Conservation (phyloP, 2,888 invertebrate genomes). For the Drosophila macrospina region DNA sequence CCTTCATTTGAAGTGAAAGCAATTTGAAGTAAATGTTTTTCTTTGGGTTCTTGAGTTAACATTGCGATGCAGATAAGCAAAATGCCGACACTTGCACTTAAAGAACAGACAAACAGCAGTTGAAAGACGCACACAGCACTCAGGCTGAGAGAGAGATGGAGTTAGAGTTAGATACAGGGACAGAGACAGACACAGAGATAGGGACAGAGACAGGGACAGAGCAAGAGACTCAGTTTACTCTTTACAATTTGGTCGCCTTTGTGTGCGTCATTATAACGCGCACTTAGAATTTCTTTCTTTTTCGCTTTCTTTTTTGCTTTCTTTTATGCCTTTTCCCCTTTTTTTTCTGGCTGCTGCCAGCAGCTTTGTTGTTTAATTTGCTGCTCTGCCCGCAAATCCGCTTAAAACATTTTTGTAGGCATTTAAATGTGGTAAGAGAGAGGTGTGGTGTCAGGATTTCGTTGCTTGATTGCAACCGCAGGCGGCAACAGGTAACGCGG, state of each 20-base stretch:
- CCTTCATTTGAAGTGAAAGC: slow-evolving; percentile 7
- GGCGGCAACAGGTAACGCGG: slow-evolving; percentile 63
- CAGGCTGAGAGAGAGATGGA: neutral
- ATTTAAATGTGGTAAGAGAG: slow-evolving; percentile 16
- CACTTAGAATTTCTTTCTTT: slow-evolving; percentile 29
- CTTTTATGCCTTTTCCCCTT: slow-evolving; percentile 3
- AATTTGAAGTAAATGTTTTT: slow-evolving; percentile 28
- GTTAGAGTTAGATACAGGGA: neutral
- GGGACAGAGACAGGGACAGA: neutral
- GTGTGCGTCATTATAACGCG: slow-evolving; percentile 59
- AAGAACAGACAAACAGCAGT: slow-evolving; percentile 12
- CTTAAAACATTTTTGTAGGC: slow-evolving; percentile 64
- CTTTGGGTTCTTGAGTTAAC: slow-evolving; percentile 7
- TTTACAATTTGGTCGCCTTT: slow-evolving; percentile 54
- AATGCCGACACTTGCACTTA: slow-evolving; percentile 40
- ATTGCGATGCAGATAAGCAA: slow-evolving; percentile 39
- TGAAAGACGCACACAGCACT: neutral
- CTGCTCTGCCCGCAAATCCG: slow-evolving; percentile 47
- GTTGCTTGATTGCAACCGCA: slow-evolving; percentile 48
- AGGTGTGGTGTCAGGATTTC: slow-evolving; percentile 6
- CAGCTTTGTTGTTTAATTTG: slow-evolving; percentile 44
- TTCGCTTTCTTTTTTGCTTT: neutral
- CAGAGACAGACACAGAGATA: slow-evolving; percentile 2
- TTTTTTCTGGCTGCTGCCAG: slow-evolving; percentile 16
- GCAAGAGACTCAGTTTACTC: slow-evolving; percentile 12